phyloP scores from a whole-genome alignment of 2,888 invertebrate species.

The Lamellibrachia columna region DNA sequence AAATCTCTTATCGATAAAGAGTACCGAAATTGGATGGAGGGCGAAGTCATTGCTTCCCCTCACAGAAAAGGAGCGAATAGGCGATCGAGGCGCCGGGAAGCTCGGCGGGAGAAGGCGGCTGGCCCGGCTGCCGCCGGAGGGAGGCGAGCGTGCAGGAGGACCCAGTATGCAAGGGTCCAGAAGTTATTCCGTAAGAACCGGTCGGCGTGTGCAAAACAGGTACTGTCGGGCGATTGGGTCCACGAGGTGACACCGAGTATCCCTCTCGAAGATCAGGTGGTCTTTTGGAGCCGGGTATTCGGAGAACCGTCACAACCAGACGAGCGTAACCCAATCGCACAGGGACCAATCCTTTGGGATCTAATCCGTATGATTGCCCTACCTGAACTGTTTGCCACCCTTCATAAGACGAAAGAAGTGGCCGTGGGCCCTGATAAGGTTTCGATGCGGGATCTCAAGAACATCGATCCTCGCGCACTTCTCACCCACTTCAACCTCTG shows the following conservation, averaged over 20 bases:
- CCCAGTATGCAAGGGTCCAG: slow-evolving; percentile 16
- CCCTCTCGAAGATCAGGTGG: background rate
- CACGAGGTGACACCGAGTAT: background rate
- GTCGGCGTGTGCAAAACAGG: background rate
- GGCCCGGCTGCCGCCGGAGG: background rate
- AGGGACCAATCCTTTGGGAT: no score
- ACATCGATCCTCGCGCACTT: background rate
- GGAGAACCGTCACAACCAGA: background rate
- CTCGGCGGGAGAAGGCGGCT: background rate
- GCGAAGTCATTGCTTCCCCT: background rate
- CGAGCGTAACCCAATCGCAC: background rate
- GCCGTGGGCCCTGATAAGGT: background rate
- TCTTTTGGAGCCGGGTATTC: background rate
- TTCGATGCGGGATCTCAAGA: background rate
- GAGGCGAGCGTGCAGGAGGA: background rate
- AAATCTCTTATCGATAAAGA: slow-evolving; percentile 4
- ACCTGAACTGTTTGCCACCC: background rate
- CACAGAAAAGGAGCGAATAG: background rate
- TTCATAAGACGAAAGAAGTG: background rate
- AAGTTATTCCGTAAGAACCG: background rate
- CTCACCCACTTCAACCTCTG: slow-evolving; percentile 8
- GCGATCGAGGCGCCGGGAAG: background rate
- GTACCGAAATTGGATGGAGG: background rate
- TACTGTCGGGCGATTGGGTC: background rate
- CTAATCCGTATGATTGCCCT: background rate